Evolutionary conservation across 2,797 vertebrate species (phyloP), one percentile per base, ranked within the genome.

Genomic region (Phaenicophaeus curvirostris): DNA sequence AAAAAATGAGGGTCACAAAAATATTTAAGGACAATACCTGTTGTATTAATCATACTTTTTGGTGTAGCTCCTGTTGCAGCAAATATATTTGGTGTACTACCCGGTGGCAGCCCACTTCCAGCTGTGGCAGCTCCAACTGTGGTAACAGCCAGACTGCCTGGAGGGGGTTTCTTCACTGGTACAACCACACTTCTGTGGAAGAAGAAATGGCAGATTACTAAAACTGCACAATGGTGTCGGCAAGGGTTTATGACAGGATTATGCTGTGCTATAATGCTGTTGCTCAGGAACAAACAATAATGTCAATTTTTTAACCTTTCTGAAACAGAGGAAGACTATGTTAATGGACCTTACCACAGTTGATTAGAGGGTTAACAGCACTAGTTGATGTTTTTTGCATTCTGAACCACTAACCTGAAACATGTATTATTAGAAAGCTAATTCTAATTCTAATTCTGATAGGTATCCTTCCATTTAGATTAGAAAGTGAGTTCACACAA

Each of bases 11-110:
- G 78, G 76, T 92, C 97, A 98, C 98, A 97, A 98, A 96, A 98
- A 97, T 98, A 98, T 97, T 93, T 96, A 97, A 97, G 96, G 96
- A 96, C 98, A 94, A 98, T 99, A 99, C 99, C 99, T 98, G 99
- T 99, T 96, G 99, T 99, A 98, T 99, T 99, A 98, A 99, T 99
- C 99, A 99, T 99, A 98, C 99, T 99, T 98, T 99, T 99, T 96
- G 99, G 99, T 93, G 98, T 98, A 90, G 98, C 97, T 94, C 99
- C 98, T 87, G 99, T 97, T 50, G 99, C 98, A 95, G 99, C 98
- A 96, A 99, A 99, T 98, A 99, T 98, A 97, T 99, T 99, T 85
- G 98, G 98, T 57, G 98, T 98, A 97, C 98, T 99, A 97, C 98
- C 98, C 59, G 98, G 97, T 42, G 98, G 97, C 95, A 98, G 95